A percentile compares a stretch with the other conserved stretches of the same genome.
Evolutionary conservation across 2,113 vertebrate species (phyloP).

Genomic region (Acrocephalus kingi): DNA sequence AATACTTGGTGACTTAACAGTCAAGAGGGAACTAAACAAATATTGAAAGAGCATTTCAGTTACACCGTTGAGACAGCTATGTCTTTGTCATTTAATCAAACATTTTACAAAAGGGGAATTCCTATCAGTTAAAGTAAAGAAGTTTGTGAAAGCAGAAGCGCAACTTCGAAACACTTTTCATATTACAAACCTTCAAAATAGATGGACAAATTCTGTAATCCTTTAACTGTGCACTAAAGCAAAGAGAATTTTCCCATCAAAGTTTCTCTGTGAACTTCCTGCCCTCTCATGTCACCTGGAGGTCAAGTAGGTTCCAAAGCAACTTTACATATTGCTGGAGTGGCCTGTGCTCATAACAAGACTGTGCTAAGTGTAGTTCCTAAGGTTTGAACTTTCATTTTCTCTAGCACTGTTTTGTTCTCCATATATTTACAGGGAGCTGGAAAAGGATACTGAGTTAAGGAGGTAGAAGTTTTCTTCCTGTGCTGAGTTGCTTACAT

Average conservation of each 20-base stretch:
- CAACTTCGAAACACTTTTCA: not conserved
- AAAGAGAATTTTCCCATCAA: not conserved
- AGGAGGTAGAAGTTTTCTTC: not conserved
- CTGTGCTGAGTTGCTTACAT: not conserved
- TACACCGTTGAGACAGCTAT: not conserved
- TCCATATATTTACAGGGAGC: not conserved
- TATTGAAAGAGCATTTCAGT: not conserved
- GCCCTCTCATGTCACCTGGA: not conserved
- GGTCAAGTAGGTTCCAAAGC: not conserved
- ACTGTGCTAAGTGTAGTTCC: not conserved
- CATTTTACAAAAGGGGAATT: not conserved
- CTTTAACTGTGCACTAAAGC: not conserved
- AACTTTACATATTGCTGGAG: not conserved
- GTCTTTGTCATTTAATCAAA: not conserved
- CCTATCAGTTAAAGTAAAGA: not conserved
- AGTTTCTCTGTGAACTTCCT: not conserved
- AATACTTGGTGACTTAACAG: not conserved
- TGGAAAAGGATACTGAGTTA: not conserved
- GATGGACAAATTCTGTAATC: not conserved
- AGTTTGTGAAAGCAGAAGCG: not conserved
- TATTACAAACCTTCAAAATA: not conserved
- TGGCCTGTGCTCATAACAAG: fast-evolving
- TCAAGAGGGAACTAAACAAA: not conserved
- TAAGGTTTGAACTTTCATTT: not conserved
- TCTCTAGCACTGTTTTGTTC: not conserved